A percentile compares a stretch with the other conserved stretches of the same genome.
phyloP scores from a whole-genome alignment of 1,140 invertebrate genomes.

The Armadillidium nasatum region DNA sequence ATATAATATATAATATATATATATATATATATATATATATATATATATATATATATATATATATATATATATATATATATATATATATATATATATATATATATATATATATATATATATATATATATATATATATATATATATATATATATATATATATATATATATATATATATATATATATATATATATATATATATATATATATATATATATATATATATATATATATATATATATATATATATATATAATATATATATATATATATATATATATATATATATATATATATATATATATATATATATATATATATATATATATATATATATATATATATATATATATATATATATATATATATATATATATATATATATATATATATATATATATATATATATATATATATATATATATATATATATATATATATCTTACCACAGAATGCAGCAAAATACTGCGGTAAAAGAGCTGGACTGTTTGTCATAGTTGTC shows the following conservation, averaged over 20 bases:
- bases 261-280: background rate
- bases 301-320: background rate
- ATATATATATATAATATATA: background rate
- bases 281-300: background rate
- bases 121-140: conserved; percentile 12
- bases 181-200: background rate
- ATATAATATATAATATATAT: background rate
- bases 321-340: background rate
- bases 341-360: conserved; percentile 16
- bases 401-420: conserved; percentile 4
- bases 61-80: background rate
- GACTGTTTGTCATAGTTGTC: no score
- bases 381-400: conserved; percentile 17
- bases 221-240: background rate
- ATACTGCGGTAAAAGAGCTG: no score
- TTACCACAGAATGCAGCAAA: no score
- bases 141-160: conserved; percentile 14
- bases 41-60: background rate
- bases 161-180: conserved; percentile 2
- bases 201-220: background rate
- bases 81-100: background rate
- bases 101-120: background rate
- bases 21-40: background rate
- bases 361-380: conserved; percentile 17
- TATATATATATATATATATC: no score